Conservation (phyloP, 2,113 vertebrate species). For the Strix uralensis region DNA sequence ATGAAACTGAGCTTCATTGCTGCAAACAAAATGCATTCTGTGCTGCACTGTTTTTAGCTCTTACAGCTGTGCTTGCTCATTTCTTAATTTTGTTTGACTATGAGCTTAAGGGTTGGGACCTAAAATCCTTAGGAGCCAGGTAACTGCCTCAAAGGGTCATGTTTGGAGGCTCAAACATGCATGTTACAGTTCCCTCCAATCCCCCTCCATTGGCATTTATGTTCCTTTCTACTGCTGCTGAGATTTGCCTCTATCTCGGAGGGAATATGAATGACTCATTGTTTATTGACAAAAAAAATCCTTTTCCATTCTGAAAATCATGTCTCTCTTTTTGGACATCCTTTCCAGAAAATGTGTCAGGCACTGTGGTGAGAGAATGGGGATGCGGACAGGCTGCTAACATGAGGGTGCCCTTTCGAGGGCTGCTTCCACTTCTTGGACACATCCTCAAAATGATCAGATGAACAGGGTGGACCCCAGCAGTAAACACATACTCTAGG, state of each 20-base stretch:
- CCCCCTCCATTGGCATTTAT: not conserved
- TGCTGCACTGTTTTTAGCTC: not conserved
- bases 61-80: not conserved
- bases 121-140: not conserved
- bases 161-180: not conserved
- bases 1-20: not conserved
- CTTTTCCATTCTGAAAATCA: not conserved
- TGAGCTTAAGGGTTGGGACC: not conserved
- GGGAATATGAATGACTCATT: conserved; percentile 34
- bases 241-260: not conserved
- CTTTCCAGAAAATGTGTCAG: not conserved
- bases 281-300: conserved; percentile 1
- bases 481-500: not conserved
- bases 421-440: not conserved
- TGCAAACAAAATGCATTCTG: not conserved
- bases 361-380: not conserved
- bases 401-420: not conserved
- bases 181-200: not conserved
- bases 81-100: not conserved
- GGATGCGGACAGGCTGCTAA: not conserved
- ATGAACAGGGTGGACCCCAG: not conserved
- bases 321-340: not conserved
- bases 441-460: not conserved
- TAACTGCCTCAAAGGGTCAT: not conserved
- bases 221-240: not conserved